Conservation (phyloP, 2,797 vertebrate species). For the Moxostoma hubbsi region DNA sequence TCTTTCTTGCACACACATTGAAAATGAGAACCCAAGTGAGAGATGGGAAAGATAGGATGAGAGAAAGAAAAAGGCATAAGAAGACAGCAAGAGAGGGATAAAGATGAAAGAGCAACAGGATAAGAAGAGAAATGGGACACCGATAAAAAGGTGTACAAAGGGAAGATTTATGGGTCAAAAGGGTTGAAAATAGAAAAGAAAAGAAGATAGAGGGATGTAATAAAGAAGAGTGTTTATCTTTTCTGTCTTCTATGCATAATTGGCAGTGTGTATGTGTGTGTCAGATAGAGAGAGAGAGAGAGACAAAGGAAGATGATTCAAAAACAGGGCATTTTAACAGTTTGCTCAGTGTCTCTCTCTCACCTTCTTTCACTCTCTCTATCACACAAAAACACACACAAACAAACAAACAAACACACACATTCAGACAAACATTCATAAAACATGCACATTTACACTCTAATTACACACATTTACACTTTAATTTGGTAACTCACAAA, state of each 20-base stretch:
- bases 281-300: not conserved
- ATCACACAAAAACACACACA: no score
- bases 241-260: not conserved
- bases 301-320: slow-evolving; percentile 1
- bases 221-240: not conserved
- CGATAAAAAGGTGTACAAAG: not conserved
- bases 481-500: no score
- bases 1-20: slow-evolving; percentile 6
- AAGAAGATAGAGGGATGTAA: not conserved
- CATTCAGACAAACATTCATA: no score
- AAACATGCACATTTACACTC: no score
- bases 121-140: slow-evolving; percentile 2
- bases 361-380: no score
- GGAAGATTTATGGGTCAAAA: slow-evolving; percentile 22
- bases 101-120: slow-evolving; percentile 26
- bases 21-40: not conserved
- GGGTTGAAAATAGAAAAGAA: slow-evolving; percentile 8
- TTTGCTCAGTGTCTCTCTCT: not conserved
- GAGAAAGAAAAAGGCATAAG: no score
- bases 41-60: not conserved
- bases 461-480: no score
- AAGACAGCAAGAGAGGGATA: no score
- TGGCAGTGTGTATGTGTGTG: slow-evolving; percentile 11
- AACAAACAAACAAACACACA: no score
- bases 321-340: not conserved